Evolutionary conservation across 2,113 vertebrate genomes (phyloP), one percentile per base, ranked within the genome.

Genomic region (Anhinga anhinga): DNA sequence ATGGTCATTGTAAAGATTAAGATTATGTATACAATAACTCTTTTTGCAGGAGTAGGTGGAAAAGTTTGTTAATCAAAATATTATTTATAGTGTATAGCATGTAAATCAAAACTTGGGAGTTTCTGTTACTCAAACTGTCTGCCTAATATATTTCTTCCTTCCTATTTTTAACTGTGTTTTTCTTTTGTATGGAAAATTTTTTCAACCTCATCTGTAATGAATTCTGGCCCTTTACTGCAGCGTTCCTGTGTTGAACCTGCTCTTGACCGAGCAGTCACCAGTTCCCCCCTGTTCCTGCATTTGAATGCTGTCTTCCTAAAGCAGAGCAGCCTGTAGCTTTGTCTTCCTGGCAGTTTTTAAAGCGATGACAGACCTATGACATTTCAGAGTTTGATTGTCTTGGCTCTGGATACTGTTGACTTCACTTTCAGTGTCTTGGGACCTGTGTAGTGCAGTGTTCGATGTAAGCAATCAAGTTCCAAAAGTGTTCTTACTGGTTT

Each of bases 121-220:
- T 95, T 86, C 66, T 90, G 63, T 88, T 92, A 62, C 62, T 92
- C 74, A 59, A 36, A 44, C 36, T 90, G 70, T 90, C 92, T 80
- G 10, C 36, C 14, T 95, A 88, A 90, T 86, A 69, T 88, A 95
- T 92, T 65, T 79, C 34, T 50, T 81, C 59, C 58, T 88, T 80
- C 62, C 74, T 88, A 61, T 53, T 86, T 92, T 76, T 49, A 40
- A 52, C 71, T 76, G 2, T 58, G 40, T 66, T 86, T 90, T 92
- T 45, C 44, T 90, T 62, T 38, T 7, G 30, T 30, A 36, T 69
- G 88, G 72, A 93, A 95, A 90, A 83, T 32, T 53, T 34, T 73
- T 93, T 92, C 67, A 80, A 12, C 21, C 63, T 8, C 0, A 0
- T 52, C 13, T 88, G 55, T 62, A 36, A 83, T 62, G 71, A 88